Percentiles rank a stretch among this genome's conserved stretches.
Conservation (phyloP, 2,797 vertebrate genomes). For the Rhynchotus rufescens region DNA sequence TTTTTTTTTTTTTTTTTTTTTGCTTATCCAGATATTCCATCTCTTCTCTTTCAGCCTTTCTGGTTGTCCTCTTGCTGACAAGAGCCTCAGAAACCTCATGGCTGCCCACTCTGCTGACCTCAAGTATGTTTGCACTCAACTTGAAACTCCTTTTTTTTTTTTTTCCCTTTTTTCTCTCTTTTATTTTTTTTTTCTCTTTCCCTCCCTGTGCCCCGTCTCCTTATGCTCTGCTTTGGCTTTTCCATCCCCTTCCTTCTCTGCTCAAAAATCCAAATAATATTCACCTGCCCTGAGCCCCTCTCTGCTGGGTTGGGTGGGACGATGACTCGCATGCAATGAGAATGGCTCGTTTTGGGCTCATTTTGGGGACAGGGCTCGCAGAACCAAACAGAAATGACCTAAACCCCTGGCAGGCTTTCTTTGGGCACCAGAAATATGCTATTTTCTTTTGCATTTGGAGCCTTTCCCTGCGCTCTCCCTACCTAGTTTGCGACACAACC, state of each 20-base stretch:
- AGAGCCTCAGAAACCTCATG: slow-evolving; percentile 99
- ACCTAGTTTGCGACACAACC: not conserved
- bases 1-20: slow-evolving; percentile 67
- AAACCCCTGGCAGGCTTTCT: slow-evolving; percentile 43
- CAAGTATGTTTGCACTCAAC: slow-evolving; percentile 94
- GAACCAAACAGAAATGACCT: not conserved
- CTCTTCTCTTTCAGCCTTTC: slow-evolving; percentile 96
- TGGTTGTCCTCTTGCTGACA: slow-evolving; percentile 99
- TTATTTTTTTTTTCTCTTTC: slow-evolving; percentile 33
- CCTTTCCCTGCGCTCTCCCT: not conserved
- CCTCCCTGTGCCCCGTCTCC: not conserved
- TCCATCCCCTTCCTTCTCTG: slow-evolving; percentile 56
- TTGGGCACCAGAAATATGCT: not conserved
- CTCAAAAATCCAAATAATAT: slow-evolving; percentile 39
- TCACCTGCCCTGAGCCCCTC: not conserved
- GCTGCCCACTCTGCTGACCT: slow-evolving; percentile 99
- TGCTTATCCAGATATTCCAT: slow-evolving; percentile 80
- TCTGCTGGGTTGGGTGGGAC: fast-evolving
- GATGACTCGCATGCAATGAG: not conserved
- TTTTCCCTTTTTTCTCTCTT: not conserved
- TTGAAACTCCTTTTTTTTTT: slow-evolving; percentile 62
- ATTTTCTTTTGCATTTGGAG: not conserved
- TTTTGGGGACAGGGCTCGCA: not conserved
- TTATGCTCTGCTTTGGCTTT: slow-evolving; percentile 62
- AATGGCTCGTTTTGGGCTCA: not conserved